These are phyloP conservation scores for Eulemur macaco DNA, from an alignment of 2,113 vertebrate genomes.

Conservation along the genomic window DNA sequence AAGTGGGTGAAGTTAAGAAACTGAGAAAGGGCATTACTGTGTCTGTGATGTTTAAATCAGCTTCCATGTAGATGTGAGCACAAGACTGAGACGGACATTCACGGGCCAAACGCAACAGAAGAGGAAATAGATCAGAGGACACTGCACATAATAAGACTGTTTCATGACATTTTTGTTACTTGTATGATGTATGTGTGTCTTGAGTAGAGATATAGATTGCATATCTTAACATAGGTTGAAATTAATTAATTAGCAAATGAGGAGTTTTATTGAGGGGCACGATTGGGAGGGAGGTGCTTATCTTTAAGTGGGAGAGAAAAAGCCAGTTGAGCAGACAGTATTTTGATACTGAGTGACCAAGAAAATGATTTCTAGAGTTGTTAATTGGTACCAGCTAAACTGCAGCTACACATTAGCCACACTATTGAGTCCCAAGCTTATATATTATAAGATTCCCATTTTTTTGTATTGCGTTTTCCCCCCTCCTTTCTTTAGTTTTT, in stretches of 20 bases:
- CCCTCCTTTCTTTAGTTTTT: neutral
- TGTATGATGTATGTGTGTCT: neutral
- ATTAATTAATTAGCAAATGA: neutral
- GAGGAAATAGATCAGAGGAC: neutral
- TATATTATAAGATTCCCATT: neutral
- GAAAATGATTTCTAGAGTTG: neutral
- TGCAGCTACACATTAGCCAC: neutral
- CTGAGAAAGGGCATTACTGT: neutral
- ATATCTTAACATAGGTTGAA: neutral
- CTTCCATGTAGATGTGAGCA: neutral
- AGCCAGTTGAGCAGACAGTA: neutral
- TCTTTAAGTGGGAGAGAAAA: neutral
- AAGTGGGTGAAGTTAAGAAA: neutral
- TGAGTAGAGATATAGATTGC: neutral
- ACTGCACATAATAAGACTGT: neutral
- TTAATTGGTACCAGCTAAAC: neutral
- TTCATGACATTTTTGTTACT: neutral
- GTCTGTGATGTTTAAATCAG: neutral
- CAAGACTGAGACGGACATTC: neutral
- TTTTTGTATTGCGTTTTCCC: neutral
- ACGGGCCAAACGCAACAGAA: neutral
- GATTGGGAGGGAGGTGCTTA: neutral
- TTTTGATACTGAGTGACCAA: neutral
- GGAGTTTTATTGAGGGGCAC: neutral
- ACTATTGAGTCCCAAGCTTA: neutral